These are phyloP conservation scores for Vanessa atalanta DNA, from an alignment of 1,140 invertebrate genomes.

Conservation along the genomic window DNA sequence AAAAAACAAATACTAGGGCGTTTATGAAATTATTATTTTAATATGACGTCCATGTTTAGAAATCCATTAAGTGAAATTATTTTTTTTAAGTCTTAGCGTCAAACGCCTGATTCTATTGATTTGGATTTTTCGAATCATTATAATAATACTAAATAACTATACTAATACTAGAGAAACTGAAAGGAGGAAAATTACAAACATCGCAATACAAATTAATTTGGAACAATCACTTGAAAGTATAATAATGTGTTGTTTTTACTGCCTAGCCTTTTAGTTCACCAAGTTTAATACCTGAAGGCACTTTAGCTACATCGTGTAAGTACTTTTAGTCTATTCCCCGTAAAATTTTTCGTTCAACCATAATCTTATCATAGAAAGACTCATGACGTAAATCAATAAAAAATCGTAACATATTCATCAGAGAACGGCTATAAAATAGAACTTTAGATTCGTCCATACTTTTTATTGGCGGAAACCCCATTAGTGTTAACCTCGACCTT, in stretches of 20 bases:
- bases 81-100: constrained; percentile 8
- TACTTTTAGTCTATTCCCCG: neutral
- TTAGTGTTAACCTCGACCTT: constrained; percentile 42
- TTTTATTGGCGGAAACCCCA: constrained; percentile 27
- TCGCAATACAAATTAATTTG: too few species aligned
- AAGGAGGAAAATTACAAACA: too few species aligned
- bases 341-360: neutral
- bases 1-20: too few species aligned
- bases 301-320: neutral
- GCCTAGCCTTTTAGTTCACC: neutral
- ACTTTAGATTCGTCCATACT: constrained; percentile 11
- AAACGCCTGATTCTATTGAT: constrained; percentile 24
- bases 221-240: too few species aligned
- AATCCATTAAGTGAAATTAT: constrained; percentile 3
- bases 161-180: too few species aligned
- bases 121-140: constrained; percentile 25
- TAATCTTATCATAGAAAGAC: neutral
- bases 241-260: too few species aligned
- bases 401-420: constrained; percentile 11
- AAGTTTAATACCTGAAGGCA: neutral
- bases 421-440: constrained; percentile 22
- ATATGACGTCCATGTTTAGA: neutral
- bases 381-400: constrained; percentile 11
- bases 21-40: neutral
- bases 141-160: neutral